phyloP scores from a whole-genome alignment of 37 sponge, comb jelly and placozoan genomes.

The Bolinopsis microptera region DNA sequence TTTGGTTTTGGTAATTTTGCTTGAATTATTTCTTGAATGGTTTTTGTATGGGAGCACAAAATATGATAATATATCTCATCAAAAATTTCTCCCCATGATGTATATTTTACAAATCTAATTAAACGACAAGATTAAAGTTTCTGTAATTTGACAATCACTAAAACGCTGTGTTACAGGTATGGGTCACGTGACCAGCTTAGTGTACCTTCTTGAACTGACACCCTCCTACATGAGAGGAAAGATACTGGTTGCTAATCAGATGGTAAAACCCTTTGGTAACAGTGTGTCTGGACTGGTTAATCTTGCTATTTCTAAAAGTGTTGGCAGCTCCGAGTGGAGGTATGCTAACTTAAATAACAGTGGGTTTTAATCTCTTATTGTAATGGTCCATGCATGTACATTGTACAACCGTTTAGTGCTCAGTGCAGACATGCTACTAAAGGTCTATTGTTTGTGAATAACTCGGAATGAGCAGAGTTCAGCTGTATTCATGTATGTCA shows the following conservation, averaged over 20 bases:
- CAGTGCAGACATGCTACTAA: no score
- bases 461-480: no score
- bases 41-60: neutral
- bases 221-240: neutral
- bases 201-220: constrained; percentile 28
- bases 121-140: neutral
- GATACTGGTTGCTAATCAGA: neutral
- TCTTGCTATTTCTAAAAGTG: constrained; percentile 28
- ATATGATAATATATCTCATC: no score
- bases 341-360: neutral
- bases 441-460: no score
- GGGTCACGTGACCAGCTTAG: constrained; percentile 3
- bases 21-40: neutral
- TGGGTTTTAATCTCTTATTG: neutral
- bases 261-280: constrained; percentile 14
- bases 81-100: neutral
- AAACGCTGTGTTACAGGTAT: no score
- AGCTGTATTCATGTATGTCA: no score
- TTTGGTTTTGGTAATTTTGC: constrained; percentile 21
- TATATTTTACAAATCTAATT: neutral
- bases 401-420: no score
- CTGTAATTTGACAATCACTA: no score
- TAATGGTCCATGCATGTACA: no score
- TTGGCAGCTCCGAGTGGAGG: neutral
- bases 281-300: constrained; percentile 33